These are phyloP conservation scores for Geotrypetes seraphini DNA, from an alignment of 2,797 vertebrate species.

Conservation along the genomic window DNA sequence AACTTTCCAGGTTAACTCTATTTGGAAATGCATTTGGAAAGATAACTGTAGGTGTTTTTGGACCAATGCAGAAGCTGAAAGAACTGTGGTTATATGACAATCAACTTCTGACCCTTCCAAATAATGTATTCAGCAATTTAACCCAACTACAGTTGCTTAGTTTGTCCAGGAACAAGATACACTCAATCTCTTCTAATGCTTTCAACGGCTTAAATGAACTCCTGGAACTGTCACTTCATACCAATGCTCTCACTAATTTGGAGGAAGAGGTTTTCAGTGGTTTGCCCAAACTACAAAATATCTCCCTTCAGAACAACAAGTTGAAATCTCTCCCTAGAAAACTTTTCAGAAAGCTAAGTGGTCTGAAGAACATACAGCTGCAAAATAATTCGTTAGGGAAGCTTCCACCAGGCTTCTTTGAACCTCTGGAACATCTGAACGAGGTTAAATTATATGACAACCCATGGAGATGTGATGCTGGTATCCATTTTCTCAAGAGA, in stretches of 20 bases:
- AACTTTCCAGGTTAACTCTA: conserved; percentile 68
- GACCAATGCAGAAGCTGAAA: conserved; percentile 57
- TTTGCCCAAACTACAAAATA: conserved; percentile 64
- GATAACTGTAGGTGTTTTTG: conserved; percentile 62
- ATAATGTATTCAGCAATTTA: conserved; percentile 68
- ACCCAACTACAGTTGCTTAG: conserved; percentile 67
- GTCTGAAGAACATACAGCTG: conserved; percentile 64
- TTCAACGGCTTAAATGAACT: conserved; percentile 69
- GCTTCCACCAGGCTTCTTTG: conserved; percentile 61
- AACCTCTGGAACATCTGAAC: conserved; percentile 41
- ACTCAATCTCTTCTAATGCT: conserved; percentile 46
- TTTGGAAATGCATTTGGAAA: conserved; percentile 68
- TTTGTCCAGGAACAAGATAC: conserved; percentile 76
- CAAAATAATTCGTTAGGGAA: conserved; percentile 70
- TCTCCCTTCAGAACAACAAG: conserved; percentile 81
- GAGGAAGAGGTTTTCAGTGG: conserved; percentile 56
- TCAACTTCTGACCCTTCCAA: conserved; percentile 56
- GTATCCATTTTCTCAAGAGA: conserved; percentile 62
- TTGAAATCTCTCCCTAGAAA: conserved; percentile 53
- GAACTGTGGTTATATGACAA: conserved; percentile 89
- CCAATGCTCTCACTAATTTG: conserved; percentile 62
- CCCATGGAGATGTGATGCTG: conserved; percentile 80
- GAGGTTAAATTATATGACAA: conserved; percentile 72
- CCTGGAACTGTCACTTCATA: conserved; percentile 76
- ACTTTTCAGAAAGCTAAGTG: conserved; percentile 52